phyloP scores from a whole-genome alignment of 2,888 invertebrate genomes.

The Noctua pronuba region DNA sequence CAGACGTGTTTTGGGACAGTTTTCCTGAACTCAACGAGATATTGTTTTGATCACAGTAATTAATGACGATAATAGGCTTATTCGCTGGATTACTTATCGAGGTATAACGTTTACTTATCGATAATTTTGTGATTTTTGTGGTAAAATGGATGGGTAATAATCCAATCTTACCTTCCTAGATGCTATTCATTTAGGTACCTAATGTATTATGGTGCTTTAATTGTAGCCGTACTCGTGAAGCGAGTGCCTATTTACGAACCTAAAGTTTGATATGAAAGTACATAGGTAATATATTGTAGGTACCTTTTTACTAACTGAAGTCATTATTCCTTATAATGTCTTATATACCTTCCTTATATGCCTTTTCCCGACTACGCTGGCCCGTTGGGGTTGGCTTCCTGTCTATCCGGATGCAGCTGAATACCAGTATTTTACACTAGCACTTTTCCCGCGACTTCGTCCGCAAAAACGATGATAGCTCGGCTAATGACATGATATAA shows the following conservation, averaged over 20 bases:
- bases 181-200: background rate
- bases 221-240: background rate
- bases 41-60: slow-evolving; percentile 3
- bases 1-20: slow-evolving; percentile 20
- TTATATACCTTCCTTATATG: too few species aligned
- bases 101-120: background rate
- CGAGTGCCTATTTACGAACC: background rate
- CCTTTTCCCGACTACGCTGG: background rate
- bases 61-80: slow-evolving; percentile 7
- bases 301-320: too few species aligned
- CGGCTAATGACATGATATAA: too few species aligned
- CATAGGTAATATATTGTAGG: background rate
- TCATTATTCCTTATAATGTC: too few species aligned
- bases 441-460: too few species aligned
- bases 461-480: too few species aligned
- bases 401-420: background rate
- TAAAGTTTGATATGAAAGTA: background rate
- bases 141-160: background rate
- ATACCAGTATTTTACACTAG: background rate
- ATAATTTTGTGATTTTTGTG: background rate
- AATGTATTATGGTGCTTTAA: background rate
- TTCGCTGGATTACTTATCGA: background rate
- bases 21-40: slow-evolving; percentile 40
- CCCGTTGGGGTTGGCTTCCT: background rate
- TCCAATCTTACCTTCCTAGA: background rate